Base-by-base conservation (phyloP, 1,140 invertebrate species). In the Antheraea mylitta region DNA sequence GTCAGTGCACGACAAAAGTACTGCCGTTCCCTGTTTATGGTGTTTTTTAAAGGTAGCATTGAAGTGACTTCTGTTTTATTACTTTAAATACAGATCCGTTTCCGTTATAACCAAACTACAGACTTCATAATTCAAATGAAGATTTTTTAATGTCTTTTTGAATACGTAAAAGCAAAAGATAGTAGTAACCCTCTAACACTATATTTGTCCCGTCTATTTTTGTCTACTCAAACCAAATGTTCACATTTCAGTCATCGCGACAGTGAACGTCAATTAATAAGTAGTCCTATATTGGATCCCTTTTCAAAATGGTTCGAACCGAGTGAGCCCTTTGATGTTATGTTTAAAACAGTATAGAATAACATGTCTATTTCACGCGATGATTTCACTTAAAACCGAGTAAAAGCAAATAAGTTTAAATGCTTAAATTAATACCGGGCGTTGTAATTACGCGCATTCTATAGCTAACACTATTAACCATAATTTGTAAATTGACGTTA, bases 11-110 rank as follows among this genome's bases (percentile, higher is more conserved):
- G 72, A 78, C 74, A 78, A 81, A 82, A 77, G 71, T 68, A 72
- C 80, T 66, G 72, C 69, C 78, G 78, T 78, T 83, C 74, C 69
- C 69, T 78, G 69, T 89, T 88, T 86, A 86, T 89, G 71, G 77
- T 81, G 78, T 83, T 81, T 86, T 83, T 85, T 87, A 80, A 83
- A 85, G 81, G 77, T 83, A 81, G 76, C 78, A 81, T 84, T 84
- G 68, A 79, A 70, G 19, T 69, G 62, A 81, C 78, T 71, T 78
- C 76, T 75, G 69, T 80, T 83, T 87, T 85, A 82, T 75, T 70
- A 70, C 70, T 77, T 66, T 61, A 45, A 67, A 69, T 73, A 73
- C 62, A 66, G 59, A 13, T 30, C 18, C 22, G 67, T 82, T 85
- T 82, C 77, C 79, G 75, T 64, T 83, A 64, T 45, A 76, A 63